Percentiles rank a stretch among this genome's conserved stretches.
These are phyloP conservation scores for Alethe diademata DNA, from an alignment of 2,113 vertebrate species.

Conservation along the genomic window DNA sequence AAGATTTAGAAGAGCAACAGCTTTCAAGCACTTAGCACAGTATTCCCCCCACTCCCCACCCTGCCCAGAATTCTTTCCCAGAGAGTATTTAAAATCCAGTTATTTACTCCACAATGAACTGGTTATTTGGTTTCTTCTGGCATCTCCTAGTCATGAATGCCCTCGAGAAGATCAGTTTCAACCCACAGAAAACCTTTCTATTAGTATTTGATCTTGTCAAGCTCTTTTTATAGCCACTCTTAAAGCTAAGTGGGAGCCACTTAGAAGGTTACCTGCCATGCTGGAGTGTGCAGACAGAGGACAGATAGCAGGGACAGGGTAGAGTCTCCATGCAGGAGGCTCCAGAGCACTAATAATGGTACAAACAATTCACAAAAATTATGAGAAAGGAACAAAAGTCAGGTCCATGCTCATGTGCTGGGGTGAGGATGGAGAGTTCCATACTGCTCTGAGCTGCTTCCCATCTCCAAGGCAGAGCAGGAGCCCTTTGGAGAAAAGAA, in stretches of 20 bases:
- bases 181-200: constrained; percentile 43
- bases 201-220: constrained; percentile 46
- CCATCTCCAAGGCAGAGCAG: neutral
- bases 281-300: neutral
- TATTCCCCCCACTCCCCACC: neutral
- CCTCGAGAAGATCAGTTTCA: neutral
- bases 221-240: neutral
- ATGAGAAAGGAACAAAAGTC: neutral
- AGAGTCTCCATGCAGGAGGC: neutral
- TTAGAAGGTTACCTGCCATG: rapidly evolving
- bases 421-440: neutral
- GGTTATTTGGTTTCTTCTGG: constrained; percentile 39
- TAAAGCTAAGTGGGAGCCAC: neutral
- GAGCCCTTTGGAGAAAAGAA: neutral
- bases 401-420: neutral
- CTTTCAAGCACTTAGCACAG: neutral
- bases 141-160: neutral
- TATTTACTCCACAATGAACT: neutral
- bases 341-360: neutral
- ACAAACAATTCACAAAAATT: neutral
- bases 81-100: constrained; percentile 30
- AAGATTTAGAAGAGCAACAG: neutral
- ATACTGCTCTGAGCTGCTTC: neutral
- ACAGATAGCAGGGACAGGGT: neutral
- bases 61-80: neutral